Evolutionary conservation across 2,888 invertebrate genomes (phyloP).

Genomic region (Bombylius discolor): DNA sequence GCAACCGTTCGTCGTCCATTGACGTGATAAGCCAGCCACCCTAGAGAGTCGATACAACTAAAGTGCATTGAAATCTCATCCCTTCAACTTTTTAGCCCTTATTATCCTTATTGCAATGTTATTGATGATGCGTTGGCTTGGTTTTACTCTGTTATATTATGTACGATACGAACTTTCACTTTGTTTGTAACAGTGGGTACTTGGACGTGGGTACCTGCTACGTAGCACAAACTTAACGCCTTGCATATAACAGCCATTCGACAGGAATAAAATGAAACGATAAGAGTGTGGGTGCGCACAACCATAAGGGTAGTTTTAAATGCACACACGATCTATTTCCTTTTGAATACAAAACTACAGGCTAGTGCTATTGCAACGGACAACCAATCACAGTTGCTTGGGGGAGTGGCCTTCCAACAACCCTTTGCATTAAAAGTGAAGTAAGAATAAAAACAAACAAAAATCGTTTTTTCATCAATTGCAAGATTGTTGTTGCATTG

Average conservation of each 20-base stretch:
- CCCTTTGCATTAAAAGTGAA: conserved; percentile 9
- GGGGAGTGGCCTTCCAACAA: conserved; percentile 13
- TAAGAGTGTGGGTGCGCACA: conserved; percentile 3
- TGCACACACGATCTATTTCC: background rate
- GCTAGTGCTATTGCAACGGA: conserved; percentile 5
- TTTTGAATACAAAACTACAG: conserved; percentile 4
- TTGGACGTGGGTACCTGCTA: background rate
- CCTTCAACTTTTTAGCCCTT: background rate
- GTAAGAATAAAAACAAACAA: conserved; percentile 1
- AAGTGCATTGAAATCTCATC: conserved; percentile 1
- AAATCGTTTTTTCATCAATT: background rate
- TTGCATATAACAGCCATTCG: background rate
- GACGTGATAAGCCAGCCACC: conserved; percentile 11
- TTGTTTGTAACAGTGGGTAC: background rate
- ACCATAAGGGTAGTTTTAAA: conserved; percentile 1
- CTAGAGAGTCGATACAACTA: background rate
- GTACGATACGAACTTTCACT: background rate
- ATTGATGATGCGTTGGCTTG: conserved; percentile 5
- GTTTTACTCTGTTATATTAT: background rate
- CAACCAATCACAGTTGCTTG: conserved; percentile 13
- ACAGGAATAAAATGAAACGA: background rate
- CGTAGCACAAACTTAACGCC: background rate
- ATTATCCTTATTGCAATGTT: background rate
- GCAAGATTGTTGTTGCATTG: conserved; percentile 3
- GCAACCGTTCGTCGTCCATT: conserved; percentile 10